phyloP scores from a whole-genome alignment of 2,888 invertebrate genomes.

The Caenorhabditis panamensis region DNA sequence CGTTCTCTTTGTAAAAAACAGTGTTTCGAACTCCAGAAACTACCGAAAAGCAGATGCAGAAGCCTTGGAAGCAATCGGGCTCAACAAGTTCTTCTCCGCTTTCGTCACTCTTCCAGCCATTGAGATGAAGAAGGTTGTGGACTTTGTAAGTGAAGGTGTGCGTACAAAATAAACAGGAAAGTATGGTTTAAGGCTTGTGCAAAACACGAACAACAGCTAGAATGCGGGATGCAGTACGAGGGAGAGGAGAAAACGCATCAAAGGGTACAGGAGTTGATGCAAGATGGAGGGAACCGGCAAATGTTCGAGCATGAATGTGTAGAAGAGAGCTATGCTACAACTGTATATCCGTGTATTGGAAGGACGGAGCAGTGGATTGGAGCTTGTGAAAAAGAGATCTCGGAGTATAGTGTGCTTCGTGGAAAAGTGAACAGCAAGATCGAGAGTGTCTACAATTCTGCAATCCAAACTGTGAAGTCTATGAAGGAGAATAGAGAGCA shows the following conservation, averaged over 20 bases:
- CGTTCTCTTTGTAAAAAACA: neutral
- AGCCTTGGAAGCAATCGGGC: conserved; percentile 62
- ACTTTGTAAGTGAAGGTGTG: conserved; percentile 42
- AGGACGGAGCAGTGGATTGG: conserved; percentile 45
- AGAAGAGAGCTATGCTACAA: conserved; percentile 58
- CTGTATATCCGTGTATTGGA: conserved; percentile 70
- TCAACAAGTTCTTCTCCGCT: conserved; percentile 62
- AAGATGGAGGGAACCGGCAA: conserved; percentile 62
- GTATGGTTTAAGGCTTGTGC: conserved; percentile 60
- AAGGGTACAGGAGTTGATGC: conserved; percentile 63
- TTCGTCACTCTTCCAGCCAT: conserved; percentile 66
- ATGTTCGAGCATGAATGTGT: conserved; percentile 72
- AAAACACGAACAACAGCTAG: conserved; percentile 70
- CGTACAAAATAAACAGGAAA: too few species aligned
- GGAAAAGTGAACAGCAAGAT: conserved; percentile 64
- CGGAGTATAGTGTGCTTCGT: conserved; percentile 54
- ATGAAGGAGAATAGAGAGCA: conserved; percentile 35
- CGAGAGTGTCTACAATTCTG: conserved; percentile 61
- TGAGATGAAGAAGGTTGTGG: conserved; percentile 50
- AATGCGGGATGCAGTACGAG: conserved; percentile 68
- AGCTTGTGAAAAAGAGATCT: conserved; percentile 47
- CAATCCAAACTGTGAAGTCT: conserved; percentile 61
- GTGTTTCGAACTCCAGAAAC: conserved; percentile 22
- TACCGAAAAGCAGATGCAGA: conserved; percentile 54
- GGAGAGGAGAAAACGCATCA: conserved; percentile 62